Evolutionary conservation across 2,113 vertebrate species (phyloP), one percentile per base, ranked within the genome.

Genomic region (Rhinogobius similis): DNA sequence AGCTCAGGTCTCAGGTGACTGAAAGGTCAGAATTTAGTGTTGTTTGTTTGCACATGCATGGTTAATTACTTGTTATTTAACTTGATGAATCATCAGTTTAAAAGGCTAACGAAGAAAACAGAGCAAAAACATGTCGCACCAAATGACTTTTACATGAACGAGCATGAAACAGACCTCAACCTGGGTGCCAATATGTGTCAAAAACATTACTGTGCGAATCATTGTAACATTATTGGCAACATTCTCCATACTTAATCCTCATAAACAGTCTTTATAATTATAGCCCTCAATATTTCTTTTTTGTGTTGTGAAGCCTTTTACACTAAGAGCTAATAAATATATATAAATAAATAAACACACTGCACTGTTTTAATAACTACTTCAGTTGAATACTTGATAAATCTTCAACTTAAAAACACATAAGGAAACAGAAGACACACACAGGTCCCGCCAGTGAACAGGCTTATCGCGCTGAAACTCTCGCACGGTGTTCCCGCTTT

Each of bases 391-490:
- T 10, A 10, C 48, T 52, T 52, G n/a, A 80, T 86, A 76, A 90
- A 56, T 89, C 76, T 87, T 84, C 82, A 86, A 67, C 58, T 72
- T 38, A 32, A 20, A 75, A 13, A 44, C 52, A 72, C 44, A 62
- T 65, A 61, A 63, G 21, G 29, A 32, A 27, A n/a, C n/a, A 55
- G 21, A 52, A 50, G n/a, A n/a, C n/a, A n/a, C n/a, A 70, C 82
- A 79, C 50, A 76, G 72, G 81, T 89, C 84, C 83, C 82, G 82
- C 85, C 87, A 87, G 72, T 76, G 69, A 59, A 56, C 23, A 63
- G 62, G 72, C 77, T 85, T 81, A 79, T 70, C 62, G 88, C 87
- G 83, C 78, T 82, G 89, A 89, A 84, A 78, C 62, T 13, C 71
- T 48, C 58, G 18, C 69, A 50, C 67, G 67, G 18, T 44, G 39